Percentiles rank a stretch among this genome's conserved stretches.
Evolutionary conservation across 2,797 vertebrate species (phyloP).

Genomic region (Molossus molossus): DNA sequence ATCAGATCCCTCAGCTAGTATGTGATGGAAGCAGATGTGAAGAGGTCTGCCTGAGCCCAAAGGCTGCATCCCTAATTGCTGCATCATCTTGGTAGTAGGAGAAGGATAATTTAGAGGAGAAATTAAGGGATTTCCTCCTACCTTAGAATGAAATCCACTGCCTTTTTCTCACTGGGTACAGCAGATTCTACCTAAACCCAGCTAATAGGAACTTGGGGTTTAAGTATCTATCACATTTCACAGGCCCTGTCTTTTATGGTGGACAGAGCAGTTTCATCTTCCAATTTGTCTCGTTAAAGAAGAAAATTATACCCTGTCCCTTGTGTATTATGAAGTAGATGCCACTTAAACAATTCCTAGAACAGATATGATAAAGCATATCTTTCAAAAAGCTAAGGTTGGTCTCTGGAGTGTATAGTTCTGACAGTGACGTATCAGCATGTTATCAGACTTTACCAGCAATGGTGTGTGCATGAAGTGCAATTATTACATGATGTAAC

Average conservation of each 20-base stretch:
- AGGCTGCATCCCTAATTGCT: not conserved
- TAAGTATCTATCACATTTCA: slow-evolving; percentile 49
- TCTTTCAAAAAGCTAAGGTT: slow-evolving; percentile 39
- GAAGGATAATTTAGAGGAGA: not conserved
- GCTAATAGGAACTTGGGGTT: not conserved
- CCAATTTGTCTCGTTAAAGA: slow-evolving; percentile 43
- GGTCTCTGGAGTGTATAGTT: not conserved
- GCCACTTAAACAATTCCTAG: not conserved
- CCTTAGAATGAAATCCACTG: not conserved
- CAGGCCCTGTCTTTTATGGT: not conserved
- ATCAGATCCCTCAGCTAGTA: not conserved
- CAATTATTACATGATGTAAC: not conserved
- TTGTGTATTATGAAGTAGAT: slow-evolving; percentile 43
- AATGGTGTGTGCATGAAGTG: not conserved
- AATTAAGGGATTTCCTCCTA: not conserved
- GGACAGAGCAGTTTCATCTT: slow-evolving; percentile 11
- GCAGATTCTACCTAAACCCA: not conserved
- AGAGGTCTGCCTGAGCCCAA: not conserved
- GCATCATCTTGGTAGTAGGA: not conserved
- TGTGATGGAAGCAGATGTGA: not conserved
- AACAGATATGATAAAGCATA: slow-evolving; percentile 15
- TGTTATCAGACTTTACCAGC: not conserved
- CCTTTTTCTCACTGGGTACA: not conserved
- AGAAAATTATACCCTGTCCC: not conserved
- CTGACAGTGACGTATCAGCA: not conserved